A percentile compares a stretch with the other conserved stretches of the same genome.
These are phyloP conservation scores for Tridacna gigas DNA, from an alignment of 2,888 invertebrate genomes.

Conservation along the genomic window DNA sequence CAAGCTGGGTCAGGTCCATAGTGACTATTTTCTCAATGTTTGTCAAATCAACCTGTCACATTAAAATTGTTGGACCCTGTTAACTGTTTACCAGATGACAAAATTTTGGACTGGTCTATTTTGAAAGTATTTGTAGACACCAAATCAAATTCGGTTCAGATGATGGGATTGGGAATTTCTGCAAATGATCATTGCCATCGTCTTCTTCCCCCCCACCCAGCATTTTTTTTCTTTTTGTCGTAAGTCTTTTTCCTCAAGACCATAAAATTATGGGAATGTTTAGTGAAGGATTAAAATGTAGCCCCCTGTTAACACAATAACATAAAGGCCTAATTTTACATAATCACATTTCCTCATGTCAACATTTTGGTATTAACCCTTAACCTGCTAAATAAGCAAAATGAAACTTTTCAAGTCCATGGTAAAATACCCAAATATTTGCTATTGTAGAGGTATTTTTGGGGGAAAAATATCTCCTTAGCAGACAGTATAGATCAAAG, in stretches of 20 bases:
- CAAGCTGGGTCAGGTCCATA: neutral
- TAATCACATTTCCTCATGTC: no score
- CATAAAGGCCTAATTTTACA: no score
- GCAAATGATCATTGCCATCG: neutral
- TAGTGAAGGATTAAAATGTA: neutral
- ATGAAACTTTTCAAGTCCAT: no score
- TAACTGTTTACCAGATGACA: neutral
- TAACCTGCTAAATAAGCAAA: no score
- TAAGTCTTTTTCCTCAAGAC: neutral
- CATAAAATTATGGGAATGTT: neutral
- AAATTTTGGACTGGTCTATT: neutral
- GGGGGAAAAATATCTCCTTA: no score
- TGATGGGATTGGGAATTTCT: neutral
- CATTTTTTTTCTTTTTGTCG: no score
- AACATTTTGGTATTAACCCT: no score
- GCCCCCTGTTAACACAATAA: no score
- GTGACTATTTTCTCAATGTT: slow-evolving; percentile 9
- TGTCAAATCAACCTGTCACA: slow-evolving; percentile 22
- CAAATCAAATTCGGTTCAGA: neutral
- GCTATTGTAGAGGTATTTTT: no score
- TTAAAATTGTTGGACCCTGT: slow-evolving; percentile 13
- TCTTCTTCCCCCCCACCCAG: neutral
- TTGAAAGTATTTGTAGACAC: neutral
- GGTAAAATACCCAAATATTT: no score
- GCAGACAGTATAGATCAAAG: no score